phyloP scores from a whole-genome alignment of 2,113 vertebrate genomes.

The Dunckerocampus dactyliophorus region DNA sequence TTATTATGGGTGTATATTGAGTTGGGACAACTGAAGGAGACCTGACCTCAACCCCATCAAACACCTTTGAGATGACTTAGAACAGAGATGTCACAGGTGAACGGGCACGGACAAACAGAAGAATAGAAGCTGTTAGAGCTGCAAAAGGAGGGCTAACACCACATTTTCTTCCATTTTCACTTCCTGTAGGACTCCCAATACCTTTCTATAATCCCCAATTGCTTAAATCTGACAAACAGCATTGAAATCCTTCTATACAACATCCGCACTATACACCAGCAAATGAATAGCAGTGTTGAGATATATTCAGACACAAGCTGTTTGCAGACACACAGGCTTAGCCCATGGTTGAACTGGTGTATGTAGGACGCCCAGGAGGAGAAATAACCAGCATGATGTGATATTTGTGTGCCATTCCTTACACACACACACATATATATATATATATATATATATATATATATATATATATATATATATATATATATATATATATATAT shows the following conservation, averaged over 20 bases:
- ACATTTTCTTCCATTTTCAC: background rate
- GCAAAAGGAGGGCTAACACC: background rate
- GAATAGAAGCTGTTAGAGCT: background rate
- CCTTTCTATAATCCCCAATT: background rate
- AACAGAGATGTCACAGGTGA: no score
- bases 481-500: no score
- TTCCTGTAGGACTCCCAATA: background rate
- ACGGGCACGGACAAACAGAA: no score
- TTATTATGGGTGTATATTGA: no score
- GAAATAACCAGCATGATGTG: slow-evolving; percentile 5
- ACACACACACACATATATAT: background rate
- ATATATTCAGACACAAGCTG: background rate
- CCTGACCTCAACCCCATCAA: no score
- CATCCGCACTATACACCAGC: background rate
- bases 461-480: no score
- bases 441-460: no score
- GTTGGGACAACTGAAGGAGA: no score
- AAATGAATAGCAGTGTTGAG: slow-evolving; percentile 5
- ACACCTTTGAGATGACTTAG: no score
- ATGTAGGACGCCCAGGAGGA: slow-evolving; percentile 17
- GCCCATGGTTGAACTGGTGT: background rate
- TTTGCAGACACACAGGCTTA: slow-evolving; percentile 3
- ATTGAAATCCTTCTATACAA: background rate
- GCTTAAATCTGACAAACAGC: background rate
- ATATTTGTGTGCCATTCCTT: slow-evolving; percentile 15